Conservation (phyloP, 2,797 vertebrate genomes). For the Gallinago stenura region DNA sequence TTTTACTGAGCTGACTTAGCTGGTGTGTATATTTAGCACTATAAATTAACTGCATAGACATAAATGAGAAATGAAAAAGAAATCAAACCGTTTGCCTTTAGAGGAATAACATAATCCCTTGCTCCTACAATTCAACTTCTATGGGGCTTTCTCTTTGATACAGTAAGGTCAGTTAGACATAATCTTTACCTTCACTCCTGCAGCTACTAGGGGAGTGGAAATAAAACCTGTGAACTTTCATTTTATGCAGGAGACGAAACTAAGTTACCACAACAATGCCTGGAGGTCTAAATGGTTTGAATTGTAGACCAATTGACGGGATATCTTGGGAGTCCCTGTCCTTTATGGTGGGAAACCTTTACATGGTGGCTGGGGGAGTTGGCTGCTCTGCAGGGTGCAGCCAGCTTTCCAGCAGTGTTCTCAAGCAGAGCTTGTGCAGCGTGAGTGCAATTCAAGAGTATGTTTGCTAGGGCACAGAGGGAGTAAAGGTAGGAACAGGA, state of each 20-base stretch:
- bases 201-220: neutral
- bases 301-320: neutral
- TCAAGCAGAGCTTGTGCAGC: neutral
- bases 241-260: neutral
- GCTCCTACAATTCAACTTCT: neutral
- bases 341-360: neutral
- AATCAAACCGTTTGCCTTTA: neutral
- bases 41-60: neutral
- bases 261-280: neutral
- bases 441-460: neutral
- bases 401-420: neutral
- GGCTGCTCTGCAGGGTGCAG: neutral
- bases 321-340: neutral
- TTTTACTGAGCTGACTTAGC: neutral
- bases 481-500: neutral
- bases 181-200: neutral
- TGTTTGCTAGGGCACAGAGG: neutral
- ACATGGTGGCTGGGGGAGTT: rapidly evolving
- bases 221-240: neutral
- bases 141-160: neutral
- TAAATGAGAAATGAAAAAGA: neutral
- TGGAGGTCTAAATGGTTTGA: neutral
- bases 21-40: neutral
- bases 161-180: neutral
- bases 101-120: neutral